Evolutionary conservation across 2,113 vertebrate species (phyloP).

Genomic region (Falco punctatus): DNA sequence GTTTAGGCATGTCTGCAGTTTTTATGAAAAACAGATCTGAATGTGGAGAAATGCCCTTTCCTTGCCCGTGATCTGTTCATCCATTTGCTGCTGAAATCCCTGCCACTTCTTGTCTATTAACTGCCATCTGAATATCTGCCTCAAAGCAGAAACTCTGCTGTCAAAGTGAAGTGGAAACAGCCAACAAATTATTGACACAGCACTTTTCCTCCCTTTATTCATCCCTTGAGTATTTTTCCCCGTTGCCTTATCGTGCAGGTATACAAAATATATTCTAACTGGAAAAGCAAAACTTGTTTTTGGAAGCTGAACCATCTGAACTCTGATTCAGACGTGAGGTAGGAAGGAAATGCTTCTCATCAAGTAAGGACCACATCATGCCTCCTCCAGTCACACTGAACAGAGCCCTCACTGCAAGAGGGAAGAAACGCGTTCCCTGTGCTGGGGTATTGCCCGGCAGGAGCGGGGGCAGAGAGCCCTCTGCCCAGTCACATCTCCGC

Average conservation of each 20-base stretch:
- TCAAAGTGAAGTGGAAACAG: neutral
- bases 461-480: neutral
- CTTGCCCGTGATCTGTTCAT: neutral
- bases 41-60: slow-evolving; percentile 14
- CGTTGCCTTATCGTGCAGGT: neutral
- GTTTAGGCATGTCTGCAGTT: slow-evolving; percentile 22
- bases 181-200: neutral
- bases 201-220: neutral
- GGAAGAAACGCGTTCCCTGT: neutral
- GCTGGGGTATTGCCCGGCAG: neutral
- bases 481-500: neutral
- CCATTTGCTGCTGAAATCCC: neutral
- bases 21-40: neutral
- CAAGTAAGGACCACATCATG: accelerated
- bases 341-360: neutral
- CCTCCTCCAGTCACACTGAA: accelerated
- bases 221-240: neutral
- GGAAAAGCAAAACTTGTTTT: neutral
- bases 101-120: neutral
- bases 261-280: neutral
- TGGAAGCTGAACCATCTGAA: neutral
- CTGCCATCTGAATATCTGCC: neutral
- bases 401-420: neutral
- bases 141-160: slow-evolving; percentile 32
- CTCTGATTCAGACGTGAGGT: neutral